Evolutionary conservation across 2,888 invertebrate species (phyloP).

Genomic region (Myathropa florea): DNA sequence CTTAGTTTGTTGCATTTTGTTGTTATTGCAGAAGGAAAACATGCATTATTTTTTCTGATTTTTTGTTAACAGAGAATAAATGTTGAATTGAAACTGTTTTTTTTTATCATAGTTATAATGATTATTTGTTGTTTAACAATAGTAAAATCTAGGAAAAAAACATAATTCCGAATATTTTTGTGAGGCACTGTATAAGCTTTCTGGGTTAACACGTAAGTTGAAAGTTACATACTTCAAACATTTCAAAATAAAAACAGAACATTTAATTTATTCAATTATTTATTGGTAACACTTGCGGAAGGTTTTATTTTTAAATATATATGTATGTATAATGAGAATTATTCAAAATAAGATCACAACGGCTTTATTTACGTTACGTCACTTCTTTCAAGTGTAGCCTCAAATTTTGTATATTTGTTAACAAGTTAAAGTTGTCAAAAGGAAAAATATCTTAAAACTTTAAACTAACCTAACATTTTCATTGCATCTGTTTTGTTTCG

Average conservation of each 20-base stretch:
- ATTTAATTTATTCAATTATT: constrained; percentile 30
- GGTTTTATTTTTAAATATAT: not conserved
- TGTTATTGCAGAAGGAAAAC: too few species aligned
- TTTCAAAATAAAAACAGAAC: constrained; percentile 13
- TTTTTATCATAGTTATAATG: too few species aligned
- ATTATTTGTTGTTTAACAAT: too few species aligned
- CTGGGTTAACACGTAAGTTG: too few species aligned
- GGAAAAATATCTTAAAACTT: not conserved
- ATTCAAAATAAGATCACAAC: constrained; percentile 59
- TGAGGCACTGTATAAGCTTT: too few species aligned
- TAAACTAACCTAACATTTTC: not conserved
- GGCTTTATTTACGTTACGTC: constrained; percentile 32
- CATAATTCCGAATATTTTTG: too few species aligned
- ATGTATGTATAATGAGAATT: not conserved
- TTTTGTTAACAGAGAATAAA: too few species aligned
- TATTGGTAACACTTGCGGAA: constrained; percentile 53
- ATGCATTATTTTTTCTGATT: too few species aligned
- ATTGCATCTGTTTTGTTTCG: not conserved
- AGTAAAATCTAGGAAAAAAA: too few species aligned
- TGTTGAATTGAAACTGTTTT: too few species aligned
- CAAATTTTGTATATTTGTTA: constrained; percentile 25
- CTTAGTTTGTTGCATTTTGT: too few species aligned
- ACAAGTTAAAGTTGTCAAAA: not conserved
- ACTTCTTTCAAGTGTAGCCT: constrained; percentile 7
- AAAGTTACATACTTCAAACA: too few species aligned